A percentile compares a stretch with the other conserved stretches of the same genome.
These are phyloP conservation scores for Drosophila nebulosa DNA, from an alignment of 1,140 invertebrate genomes.

Conservation along the genomic window DNA sequence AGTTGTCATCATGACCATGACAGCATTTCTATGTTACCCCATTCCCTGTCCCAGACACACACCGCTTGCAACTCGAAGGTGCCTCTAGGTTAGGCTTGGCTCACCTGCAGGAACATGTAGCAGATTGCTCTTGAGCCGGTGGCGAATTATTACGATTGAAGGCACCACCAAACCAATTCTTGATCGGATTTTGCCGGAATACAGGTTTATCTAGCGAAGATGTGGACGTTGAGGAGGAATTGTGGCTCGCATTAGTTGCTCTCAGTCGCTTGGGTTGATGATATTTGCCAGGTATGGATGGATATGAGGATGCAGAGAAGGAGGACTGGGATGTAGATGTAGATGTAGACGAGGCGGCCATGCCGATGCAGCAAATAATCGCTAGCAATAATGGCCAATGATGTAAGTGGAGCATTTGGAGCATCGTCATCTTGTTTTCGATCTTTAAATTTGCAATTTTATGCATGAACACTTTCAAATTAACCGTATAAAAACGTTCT, in stretches of 20 bases:
- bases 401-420: slow-evolving; percentile 77
- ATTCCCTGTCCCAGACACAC: background rate
- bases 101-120: slow-evolving; percentile 78
- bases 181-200: slow-evolving; percentile 79
- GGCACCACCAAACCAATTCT: slow-evolving; percentile 78
- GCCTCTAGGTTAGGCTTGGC: slow-evolving; percentile 4
- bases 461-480: slow-evolving; percentile 60
- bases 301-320: slow-evolving; percentile 35
- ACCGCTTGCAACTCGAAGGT: background rate
- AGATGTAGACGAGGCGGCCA: slow-evolving; percentile 14
- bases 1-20: slow-evolving; percentile 61
- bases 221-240: slow-evolving; percentile 3
- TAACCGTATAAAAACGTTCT: slow-evolving; percentile 13
- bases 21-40: slow-evolving; percentile 38
- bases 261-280: slow-evolving; percentile 67
- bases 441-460: slow-evolving; percentile 57
- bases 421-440: slow-evolving; percentile 56
- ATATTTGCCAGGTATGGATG: slow-evolving; percentile 75
- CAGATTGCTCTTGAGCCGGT: slow-evolving; percentile 64
- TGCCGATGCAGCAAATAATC: slow-evolving; percentile 67
- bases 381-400: slow-evolving; percentile 70
- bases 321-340: no score
- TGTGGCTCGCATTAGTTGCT: slow-evolving; percentile 26
- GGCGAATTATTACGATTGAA: slow-evolving; percentile 79
- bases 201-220: slow-evolving; percentile 61